Percentiles rank a stretch among this genome's conserved stretches.
These are phyloP conservation scores for Tautogolabrus adspersus DNA, from an alignment of 2,113 vertebrate genomes.

Conservation along the genomic window DNA sequence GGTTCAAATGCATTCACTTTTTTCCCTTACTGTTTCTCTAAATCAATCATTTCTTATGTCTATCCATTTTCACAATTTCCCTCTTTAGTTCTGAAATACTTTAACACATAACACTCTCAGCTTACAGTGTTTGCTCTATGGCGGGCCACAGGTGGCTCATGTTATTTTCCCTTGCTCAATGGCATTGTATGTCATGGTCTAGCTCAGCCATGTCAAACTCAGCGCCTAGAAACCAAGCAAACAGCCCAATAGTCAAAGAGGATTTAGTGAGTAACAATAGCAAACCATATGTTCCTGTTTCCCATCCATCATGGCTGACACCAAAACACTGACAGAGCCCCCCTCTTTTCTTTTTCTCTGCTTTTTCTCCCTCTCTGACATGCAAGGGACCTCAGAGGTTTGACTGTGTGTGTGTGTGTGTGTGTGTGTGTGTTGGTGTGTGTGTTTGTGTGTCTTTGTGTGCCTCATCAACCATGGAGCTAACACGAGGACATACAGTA, in stretches of 20 bases:
- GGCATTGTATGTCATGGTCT: slow-evolving; percentile 26
- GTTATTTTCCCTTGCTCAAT: slow-evolving; percentile 15
- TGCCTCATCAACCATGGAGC: not conserved
- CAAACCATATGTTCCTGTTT: slow-evolving; percentile 50
- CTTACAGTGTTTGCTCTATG: not conserved
- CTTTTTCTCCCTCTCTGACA: not conserved
- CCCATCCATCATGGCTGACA: slow-evolving; percentile 54
- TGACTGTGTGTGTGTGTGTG: not conserved
- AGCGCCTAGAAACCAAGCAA: slow-evolving; percentile 29
- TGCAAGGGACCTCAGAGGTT: not conserved
- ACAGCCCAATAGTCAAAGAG: slow-evolving; percentile 22
- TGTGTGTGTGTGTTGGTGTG: not conserved
- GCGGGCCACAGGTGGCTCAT: slow-evolving; percentile 37
- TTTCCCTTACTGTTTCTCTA: not conserved
- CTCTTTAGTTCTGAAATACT: not conserved
- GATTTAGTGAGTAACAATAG: slow-evolving; percentile 44
- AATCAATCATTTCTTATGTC: not conserved
- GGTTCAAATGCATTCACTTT: too few species aligned
- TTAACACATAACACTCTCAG: not conserved
- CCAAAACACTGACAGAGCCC: slow-evolving; percentile 27
- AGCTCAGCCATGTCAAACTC: slow-evolving; percentile 26
- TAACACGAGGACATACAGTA: slow-evolving; percentile 12
- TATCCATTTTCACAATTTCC: not conserved
- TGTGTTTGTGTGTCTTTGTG: slow-evolving; percentile 12
- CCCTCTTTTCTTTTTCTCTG: not conserved